Conservation (phyloP, 2,888 invertebrate species). For the Glomeris marginata region DNA sequence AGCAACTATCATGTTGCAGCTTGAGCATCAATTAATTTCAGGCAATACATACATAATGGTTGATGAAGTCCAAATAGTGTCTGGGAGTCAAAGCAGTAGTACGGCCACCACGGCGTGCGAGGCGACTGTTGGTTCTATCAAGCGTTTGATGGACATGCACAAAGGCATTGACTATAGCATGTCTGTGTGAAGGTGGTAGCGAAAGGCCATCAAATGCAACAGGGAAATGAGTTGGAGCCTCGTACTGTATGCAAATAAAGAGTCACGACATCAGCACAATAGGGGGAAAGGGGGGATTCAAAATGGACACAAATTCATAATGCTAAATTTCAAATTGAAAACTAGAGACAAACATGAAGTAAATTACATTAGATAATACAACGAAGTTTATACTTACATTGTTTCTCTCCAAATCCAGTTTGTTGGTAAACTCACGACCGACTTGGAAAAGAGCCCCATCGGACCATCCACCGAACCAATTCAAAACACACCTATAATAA, state of each 20-base stretch:
- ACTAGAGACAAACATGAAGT: no score
- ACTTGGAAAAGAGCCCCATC: conserved; percentile 88
- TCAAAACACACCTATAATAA: conserved; percentile 61
- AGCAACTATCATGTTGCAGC: background rate
- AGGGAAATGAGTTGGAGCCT: conserved; percentile 79
- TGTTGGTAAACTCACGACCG: conserved; percentile 90
- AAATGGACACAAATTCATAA: no score
- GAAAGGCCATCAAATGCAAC: conserved; percentile 49
- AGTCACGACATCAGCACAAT: no score
- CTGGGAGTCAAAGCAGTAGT: conserved; percentile 93
- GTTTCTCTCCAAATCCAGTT: conserved; percentile 81
- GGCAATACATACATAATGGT: conserved; percentile 62
- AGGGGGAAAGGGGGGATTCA: no score
- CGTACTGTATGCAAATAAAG: conserved; percentile 44
- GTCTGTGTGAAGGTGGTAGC: conserved; percentile 64
- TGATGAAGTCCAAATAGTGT: conserved; percentile 65
- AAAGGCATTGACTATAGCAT: conserved; percentile 96
- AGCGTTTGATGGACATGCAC: conserved; percentile 97
- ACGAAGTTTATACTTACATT: conserved; percentile 24
- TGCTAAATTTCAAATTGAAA: no score
- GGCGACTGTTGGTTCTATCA: conserved; percentile 79
- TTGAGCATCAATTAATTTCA: background rate
- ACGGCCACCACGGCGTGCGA: conserved; percentile 80
- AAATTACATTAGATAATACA: background rate
- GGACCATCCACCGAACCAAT: conserved; percentile 99